Evolutionary conservation across 1,140 invertebrate genomes (phyloP).

Genomic region (Amphibalanus amphitrite): DNA sequence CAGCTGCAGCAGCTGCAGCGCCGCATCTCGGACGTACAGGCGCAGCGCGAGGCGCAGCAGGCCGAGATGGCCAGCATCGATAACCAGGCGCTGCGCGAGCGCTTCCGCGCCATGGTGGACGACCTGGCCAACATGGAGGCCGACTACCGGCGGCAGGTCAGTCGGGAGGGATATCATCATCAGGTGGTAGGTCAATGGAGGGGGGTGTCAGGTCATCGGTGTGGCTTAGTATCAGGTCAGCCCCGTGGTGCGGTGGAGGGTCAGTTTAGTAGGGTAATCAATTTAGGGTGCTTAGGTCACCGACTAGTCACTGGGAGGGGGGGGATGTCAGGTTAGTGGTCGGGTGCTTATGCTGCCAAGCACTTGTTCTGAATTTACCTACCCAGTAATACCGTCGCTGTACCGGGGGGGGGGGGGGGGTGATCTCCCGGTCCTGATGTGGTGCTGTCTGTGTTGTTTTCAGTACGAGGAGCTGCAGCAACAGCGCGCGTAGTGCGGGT

Average conservation of each 20-base stretch:
- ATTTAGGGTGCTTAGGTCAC: neutral
- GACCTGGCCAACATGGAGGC: slow-evolving; percentile 31
- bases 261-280: neutral
- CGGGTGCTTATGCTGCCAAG: too few relatives aligned
- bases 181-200: neutral
- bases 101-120: slow-evolving; percentile 62
- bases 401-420: too few relatives aligned
- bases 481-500: neutral
- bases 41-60: slow-evolving; percentile 53
- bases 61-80: slow-evolving; percentile 67
- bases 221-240: neutral
- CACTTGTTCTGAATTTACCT: too few relatives aligned
- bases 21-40: slow-evolving; percentile 18
- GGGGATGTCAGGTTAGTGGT: too few relatives aligned
- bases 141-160: neutral
- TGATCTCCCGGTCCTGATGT: neutral
- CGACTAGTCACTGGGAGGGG: too few relatives aligned
- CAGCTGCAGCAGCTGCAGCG: slow-evolving; percentile 25
- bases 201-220: too few relatives aligned
- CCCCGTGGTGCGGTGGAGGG: too few relatives aligned
- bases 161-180: neutral
- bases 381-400: too few relatives aligned
- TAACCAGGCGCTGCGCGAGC: slow-evolving; percentile 57
- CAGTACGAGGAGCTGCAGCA: neutral
- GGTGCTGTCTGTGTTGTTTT: neutral